phyloP scores from a whole-genome alignment of 2,797 vertebrate species.

The Muraenolepis orangiensis region DNA sequence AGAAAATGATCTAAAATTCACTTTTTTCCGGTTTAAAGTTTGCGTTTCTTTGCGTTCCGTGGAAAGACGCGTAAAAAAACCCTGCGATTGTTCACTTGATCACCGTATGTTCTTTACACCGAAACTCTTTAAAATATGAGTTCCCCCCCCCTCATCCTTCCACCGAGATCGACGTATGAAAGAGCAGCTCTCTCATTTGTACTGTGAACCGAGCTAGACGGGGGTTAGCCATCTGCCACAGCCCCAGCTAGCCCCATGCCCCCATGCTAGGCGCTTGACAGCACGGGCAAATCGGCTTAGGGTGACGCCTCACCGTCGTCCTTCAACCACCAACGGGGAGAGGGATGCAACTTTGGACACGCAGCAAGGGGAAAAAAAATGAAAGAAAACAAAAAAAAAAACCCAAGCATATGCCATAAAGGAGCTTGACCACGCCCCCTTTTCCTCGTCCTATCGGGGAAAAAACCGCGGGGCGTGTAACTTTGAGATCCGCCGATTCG shows the following conservation, averaged over 20 bases:
- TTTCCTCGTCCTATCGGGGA: constrained; percentile 13
- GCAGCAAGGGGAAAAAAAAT: neutral
- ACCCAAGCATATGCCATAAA: too few species aligned
- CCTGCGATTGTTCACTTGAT: neutral
- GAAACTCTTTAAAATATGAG: constrained; percentile 45
- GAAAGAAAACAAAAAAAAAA: too few species aligned
- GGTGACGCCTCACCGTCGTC: constrained; percentile 37
- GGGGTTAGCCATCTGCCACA: constrained; percentile 73
- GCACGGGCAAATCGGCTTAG: constrained; percentile 69
- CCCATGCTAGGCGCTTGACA: constrained; percentile 69
- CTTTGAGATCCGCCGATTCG: neutral
- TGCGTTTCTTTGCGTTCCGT: neutral
- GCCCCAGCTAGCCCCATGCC: constrained; percentile 49
- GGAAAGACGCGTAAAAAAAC: neutral
- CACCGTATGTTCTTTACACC: constrained; percentile 45
- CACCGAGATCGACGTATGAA: constrained; percentile 59
- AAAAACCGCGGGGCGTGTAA: neutral
- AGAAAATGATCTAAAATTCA: too few species aligned
- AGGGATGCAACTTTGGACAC: constrained; percentile 20
- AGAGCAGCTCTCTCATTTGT: constrained; percentile 58
- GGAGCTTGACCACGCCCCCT: neutral
- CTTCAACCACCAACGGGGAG: constrained; percentile 25
- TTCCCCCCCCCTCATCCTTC: constrained; percentile 43
- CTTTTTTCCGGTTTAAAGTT: neutral
- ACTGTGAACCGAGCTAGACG: constrained; percentile 56